These are phyloP conservation scores for Oryzias curvinotus DNA, from an alignment of 2,113 vertebrate species.

Conservation along the genomic window DNA sequence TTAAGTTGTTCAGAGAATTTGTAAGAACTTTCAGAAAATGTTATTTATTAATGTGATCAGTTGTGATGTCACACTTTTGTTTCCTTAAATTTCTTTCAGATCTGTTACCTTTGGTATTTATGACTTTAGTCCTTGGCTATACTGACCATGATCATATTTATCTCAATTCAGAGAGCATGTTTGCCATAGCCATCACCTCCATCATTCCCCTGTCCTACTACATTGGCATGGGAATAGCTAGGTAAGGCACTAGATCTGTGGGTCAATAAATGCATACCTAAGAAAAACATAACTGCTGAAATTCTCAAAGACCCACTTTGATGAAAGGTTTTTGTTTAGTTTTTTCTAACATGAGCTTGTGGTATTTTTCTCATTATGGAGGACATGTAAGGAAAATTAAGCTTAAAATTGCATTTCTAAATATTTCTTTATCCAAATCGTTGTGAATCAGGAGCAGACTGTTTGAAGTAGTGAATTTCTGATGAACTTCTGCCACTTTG, in stretches of 20 bases:
- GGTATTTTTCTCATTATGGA: background rate
- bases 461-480: background rate
- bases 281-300: too few relatives aligned
- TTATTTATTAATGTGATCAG: too few relatives aligned
- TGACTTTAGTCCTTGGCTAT: constrained; percentile 82
- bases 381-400: too few relatives aligned
- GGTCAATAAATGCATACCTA: background rate
- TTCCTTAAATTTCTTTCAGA: constrained; percentile 79
- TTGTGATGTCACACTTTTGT: too few relatives aligned
- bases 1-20: background rate
- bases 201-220: constrained; percentile 90
- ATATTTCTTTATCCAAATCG: too few relatives aligned
- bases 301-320: background rate
- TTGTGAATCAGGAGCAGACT: too few relatives aligned
- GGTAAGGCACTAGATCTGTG: constrained; percentile 63
- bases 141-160: constrained; percentile 75
- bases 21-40: background rate
- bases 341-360: background rate
- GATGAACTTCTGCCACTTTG: too few relatives aligned
- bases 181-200: constrained; percentile 79
- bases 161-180: constrained; percentile 76
- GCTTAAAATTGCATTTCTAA: too few relatives aligned
- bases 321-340: background rate
- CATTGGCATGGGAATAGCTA: constrained; percentile 91
- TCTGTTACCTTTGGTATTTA: constrained; percentile 80